Evolutionary conservation across 2,888 invertebrate species (phyloP).

Genomic region (Liodrosophila aerea): DNA sequence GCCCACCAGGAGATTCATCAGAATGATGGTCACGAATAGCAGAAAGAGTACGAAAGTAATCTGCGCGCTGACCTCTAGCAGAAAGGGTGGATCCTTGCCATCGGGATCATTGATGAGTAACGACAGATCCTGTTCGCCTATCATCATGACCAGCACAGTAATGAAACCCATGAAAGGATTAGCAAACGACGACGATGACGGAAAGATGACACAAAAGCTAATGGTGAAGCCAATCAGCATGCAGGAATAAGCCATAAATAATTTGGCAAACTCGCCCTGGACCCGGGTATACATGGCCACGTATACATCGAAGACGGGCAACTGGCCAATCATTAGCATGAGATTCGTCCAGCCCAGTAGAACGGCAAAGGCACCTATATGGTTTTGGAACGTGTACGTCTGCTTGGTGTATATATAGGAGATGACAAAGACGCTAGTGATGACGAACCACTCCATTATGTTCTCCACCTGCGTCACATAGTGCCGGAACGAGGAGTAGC

Average conservation of each 20-base stretch:
- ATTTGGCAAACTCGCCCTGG: constrained; percentile 92
- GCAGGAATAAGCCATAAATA: constrained; percentile 93
- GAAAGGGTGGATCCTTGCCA: constrained; percentile 89
- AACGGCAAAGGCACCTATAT: constrained; percentile 93
- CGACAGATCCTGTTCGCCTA: constrained; percentile 91
- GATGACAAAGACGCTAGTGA: constrained; percentile 91
- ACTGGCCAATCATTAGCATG: constrained; percentile 95
- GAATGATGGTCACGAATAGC: constrained; percentile 91
- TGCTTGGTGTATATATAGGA: constrained; percentile 91
- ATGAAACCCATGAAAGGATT: constrained; percentile 93
- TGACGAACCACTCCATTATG: constrained; percentile 93
- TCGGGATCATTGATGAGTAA: constrained; percentile 89
- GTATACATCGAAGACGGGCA: constrained; percentile 94
- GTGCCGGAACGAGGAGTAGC: constrained; percentile 90
- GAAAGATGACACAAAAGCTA: constrained; percentile 94
- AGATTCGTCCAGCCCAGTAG: constrained; percentile 93
- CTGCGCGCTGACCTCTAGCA: constrained; percentile 91
- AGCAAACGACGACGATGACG: constrained; percentile 90
- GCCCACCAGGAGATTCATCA: constrained; percentile 93
- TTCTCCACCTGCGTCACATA: constrained; percentile 93
- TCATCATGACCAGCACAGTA: constrained; percentile 94
- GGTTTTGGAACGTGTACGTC: constrained; percentile 92
- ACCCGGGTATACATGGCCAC: constrained; percentile 95
- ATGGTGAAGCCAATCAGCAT: constrained; percentile 93
- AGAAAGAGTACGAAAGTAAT: constrained; percentile 91